Base-by-base conservation (phyloP, 2,888 invertebrate species). In the Hybos culiciformis region DNA sequence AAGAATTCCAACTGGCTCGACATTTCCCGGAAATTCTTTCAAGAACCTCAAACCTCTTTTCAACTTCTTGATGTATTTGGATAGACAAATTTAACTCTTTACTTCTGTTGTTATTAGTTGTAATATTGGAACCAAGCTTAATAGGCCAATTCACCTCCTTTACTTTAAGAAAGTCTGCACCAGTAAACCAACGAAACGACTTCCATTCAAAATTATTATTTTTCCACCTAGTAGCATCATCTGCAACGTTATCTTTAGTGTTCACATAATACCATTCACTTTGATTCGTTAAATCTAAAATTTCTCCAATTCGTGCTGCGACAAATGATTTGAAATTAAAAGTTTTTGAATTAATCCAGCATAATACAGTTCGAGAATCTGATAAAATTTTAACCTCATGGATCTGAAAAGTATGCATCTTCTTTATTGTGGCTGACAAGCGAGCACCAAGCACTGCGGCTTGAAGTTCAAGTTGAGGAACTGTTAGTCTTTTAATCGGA, bases 291-390 rank as follows among this genome's bases (percentile, higher is more conserved):
- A 40, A 31, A 5, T 44, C 34, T 9, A 44, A 14, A 7, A 44
- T 44, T 11, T 17, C 44, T 20, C 41, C 44, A 11, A 41, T 19
- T 32, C 41, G 21, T 4, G 37, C 18, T 14, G 32, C 44, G 2
- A 40, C 37, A 14, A 24, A 37, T 11, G 40, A 17, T 12, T 29
- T 36, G 17, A 39, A 43, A n/a, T 39, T 43, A 8, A 39, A 39
- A 9, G n/a, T 36, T 2, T 38, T 38, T 5, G 43, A 39, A 39
- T 20, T 4, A 6, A 43, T 39, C 39, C 36, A 39, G 5, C 15
- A 15, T 15, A 41, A 33, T 26, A 41, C 38, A 3, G 41, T 45
- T 24, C 21, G 38, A 20, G 41, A 45, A 19, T 45, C 45, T 5
- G 45, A 41, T n/a, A 45, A 15, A 20, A 45, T 41, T 15, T 41